Evolutionary conservation across 2,113 vertebrate species (phyloP).

Genomic region (Macheiramphus alcinus): DNA sequence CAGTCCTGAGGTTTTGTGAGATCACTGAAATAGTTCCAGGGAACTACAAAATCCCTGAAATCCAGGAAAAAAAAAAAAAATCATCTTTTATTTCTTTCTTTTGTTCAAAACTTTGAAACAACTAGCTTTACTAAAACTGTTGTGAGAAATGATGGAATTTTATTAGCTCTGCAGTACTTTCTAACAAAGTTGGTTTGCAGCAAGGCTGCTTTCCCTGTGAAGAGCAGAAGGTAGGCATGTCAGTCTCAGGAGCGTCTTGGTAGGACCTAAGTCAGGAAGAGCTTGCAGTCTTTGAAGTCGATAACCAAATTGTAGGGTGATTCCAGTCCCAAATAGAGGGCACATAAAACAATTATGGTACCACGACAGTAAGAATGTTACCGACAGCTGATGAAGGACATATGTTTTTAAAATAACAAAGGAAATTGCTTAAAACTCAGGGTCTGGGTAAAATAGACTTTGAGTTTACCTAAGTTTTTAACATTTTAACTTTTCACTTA

Average conservation of each 20-base stretch:
- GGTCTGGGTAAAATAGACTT: not conserved
- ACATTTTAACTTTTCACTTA: not conserved
- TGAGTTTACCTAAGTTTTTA: not conserved
- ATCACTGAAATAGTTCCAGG: not conserved
- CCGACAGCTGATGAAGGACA: not conserved
- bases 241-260: not conserved
- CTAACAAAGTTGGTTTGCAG: not conserved
- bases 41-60: not conserved
- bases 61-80: not conserved
- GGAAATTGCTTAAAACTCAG: not conserved
- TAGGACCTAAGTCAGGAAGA: not conserved
- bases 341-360: not conserved
- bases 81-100: not conserved
- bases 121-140: not conserved
- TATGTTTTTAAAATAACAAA: not conserved
- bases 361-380: not conserved
- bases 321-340: not conserved
- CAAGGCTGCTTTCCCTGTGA: rapidly evolving
- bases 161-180: not conserved
- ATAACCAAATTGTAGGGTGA: not conserved
- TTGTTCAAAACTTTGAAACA: not conserved
- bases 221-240: not conserved
- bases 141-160: not conserved
- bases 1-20: not conserved
- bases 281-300: not conserved